phyloP scores from a whole-genome alignment of 2,797 vertebrate species.

The Poeciliopsis gracilis region DNA sequence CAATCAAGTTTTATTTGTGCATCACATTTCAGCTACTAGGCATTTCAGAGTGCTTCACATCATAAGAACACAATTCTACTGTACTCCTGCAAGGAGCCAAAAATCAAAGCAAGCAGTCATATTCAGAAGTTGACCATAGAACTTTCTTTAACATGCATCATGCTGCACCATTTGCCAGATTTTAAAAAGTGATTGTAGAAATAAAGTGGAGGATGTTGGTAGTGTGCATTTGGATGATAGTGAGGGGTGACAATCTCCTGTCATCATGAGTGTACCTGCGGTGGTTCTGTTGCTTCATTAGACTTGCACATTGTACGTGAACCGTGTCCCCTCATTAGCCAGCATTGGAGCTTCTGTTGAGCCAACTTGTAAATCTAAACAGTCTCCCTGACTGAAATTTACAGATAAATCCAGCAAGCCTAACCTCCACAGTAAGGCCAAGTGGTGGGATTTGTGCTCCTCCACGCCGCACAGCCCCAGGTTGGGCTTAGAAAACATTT shows the following conservation, averaged over 20 bases:
- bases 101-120: neutral
- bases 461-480: slow-evolving; percentile 25
- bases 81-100: neutral
- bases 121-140: neutral
- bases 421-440: neutral
- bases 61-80: too few relatives aligned
- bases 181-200: neutral
- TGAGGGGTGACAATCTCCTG: neutral
- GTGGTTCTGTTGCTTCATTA: slow-evolving; percentile 19
- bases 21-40: too few relatives aligned
- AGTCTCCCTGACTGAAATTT: slow-evolving; percentile 27
- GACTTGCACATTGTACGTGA: slow-evolving; percentile 22
- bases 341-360: slow-evolving; percentile 32
- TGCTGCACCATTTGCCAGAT: neutral
- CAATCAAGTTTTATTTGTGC: too few relatives aligned
- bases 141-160: neutral
- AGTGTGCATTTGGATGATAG: neutral
- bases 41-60: too few relatives aligned
- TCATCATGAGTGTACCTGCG: slow-evolving; percentile 3
- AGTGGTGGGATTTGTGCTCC: slow-evolving; percentile 19
- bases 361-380: slow-evolving; percentile 1
- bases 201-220: neutral
- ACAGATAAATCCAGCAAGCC: slow-evolving; percentile 35
- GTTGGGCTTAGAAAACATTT: slow-evolving; percentile 40
- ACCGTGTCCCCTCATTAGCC: slow-evolving; percentile 22